Base-by-base conservation (phyloP, 2,888 invertebrate species). In the Cerastoderma edule region DNA sequence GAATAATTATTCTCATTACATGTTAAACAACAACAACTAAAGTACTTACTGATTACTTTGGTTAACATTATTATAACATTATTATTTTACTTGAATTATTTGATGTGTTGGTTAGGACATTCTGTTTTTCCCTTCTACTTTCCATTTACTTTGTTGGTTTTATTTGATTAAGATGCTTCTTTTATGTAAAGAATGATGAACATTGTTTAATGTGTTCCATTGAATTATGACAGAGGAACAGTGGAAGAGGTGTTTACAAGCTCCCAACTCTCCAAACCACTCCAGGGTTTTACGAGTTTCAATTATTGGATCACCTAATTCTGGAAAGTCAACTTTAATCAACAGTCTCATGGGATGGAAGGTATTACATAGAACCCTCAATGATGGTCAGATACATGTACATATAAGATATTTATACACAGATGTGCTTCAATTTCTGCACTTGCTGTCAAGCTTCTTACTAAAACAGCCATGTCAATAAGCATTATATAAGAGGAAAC, bases 241-340 rank as follows among this genome's bases (percentile, higher is more conserved):
- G 44, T 60, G 72, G 5, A 56, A 66, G 30, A 75, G 80, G 39
- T 32, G 77, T 32, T 70, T 73, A n/a, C 24, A 84, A 56, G 60
- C 65, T 19, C 90, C 91, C 6, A 84, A 87, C 65, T 86, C 87
- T 32, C 89, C 90, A 1, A 54, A 48, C 13, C 74, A 89, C 70
- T 76, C 90, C 8, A 79, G 68, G 27, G 66, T 87, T 22, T 71
- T 92, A 24, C 85, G 87, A 39, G 88, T 97, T 32, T 97, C 98
- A 8, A 95, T 99, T 28, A 95, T 99, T 83, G 99, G 99, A 2
- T 94, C 96, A 19, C 99, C 99, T 3, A 99, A 99, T 94, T 96
- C 96, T 65, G 99, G 99, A 33, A 99, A 99, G 93, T 99, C 99
- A 91, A 98, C 98, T 0, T 94, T 99, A 35, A 96, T 98, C 35